These are phyloP conservation scores for Melieria crassipennis DNA, from an alignment of 2,888 invertebrate genomes.

Conservation along the genomic window DNA sequence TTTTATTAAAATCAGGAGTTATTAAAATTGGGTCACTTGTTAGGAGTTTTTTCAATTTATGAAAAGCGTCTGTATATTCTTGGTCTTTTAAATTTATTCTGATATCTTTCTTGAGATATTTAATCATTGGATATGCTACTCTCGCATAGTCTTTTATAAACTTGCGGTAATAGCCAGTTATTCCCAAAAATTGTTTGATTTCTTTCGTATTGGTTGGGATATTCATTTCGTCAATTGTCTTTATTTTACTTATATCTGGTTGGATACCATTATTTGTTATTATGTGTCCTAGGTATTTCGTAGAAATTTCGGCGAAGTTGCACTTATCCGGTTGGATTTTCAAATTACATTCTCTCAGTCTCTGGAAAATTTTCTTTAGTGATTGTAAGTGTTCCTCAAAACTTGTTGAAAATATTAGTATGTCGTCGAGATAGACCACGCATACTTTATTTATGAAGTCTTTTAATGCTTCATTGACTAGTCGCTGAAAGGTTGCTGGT, in stretches of 20 bases:
- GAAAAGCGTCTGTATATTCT: constrained; percentile 3
- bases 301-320: constrained; percentile 25
- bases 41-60: constrained; percentile 36
- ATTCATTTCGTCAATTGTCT: neutral
- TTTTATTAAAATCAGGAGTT: constrained; percentile 15
- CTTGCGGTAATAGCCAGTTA: constrained; percentile 13
- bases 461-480: neutral
- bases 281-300: constrained; percentile 34
- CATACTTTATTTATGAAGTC: neutral
- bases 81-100: constrained; percentile 16
- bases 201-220: constrained; percentile 2
- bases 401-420: constrained; percentile 8
- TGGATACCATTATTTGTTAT: constrained; percentile 19
- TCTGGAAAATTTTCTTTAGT: constrained; percentile 37
- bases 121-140: constrained; percentile 6
- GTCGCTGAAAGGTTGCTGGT: constrained; percentile 9
- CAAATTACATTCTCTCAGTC: constrained; percentile 13
- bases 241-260: constrained; percentile 14
- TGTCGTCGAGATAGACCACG: neutral
- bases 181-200: constrained; percentile 19
- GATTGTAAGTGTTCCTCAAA: constrained; percentile 29
- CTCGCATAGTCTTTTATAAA: constrained; percentile 15
- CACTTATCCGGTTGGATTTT: constrained; percentile 29
- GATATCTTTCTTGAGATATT: constrained; percentile 3
- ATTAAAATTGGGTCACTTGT: constrained; percentile 13